These are phyloP conservation scores for Brachypteracias leptosomus DNA, from an alignment of 2,113 vertebrate species.

Conservation along the genomic window DNA sequence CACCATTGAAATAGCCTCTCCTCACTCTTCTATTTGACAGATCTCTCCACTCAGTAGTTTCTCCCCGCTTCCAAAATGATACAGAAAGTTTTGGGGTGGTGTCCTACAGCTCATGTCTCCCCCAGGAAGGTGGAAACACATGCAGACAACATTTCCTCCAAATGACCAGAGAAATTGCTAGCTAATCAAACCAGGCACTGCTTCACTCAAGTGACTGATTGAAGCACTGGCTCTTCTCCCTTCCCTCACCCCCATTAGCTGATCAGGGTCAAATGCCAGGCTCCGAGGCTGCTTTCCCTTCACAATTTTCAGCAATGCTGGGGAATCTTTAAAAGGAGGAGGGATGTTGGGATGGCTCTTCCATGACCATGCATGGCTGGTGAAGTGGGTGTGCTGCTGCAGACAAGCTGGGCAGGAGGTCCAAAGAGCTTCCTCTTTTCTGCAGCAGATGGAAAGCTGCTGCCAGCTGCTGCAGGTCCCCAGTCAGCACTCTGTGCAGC, in stretches of 20 bases:
- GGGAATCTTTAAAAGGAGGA: background rate
- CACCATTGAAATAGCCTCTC: background rate
- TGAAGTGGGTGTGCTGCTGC: background rate
- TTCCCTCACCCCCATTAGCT: background rate
- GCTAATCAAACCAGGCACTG: background rate
- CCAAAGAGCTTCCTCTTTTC: background rate
- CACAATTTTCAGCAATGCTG: background rate
- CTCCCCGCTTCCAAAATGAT: background rate
- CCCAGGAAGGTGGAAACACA: background rate
- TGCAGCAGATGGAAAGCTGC: background rate
- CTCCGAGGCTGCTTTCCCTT: background rate
- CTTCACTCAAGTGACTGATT: conserved; percentile 10
- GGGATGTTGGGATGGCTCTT: background rate
- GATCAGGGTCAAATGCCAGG: conserved; percentile 4
- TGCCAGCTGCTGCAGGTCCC: conserved; percentile 28
- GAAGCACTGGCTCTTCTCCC: background rate
- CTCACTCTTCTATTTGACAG: background rate
- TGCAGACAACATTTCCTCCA: background rate
- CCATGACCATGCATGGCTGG: background rate
- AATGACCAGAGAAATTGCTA: background rate
- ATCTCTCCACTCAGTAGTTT: background rate
- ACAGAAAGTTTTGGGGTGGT: background rate
- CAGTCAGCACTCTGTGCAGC: conserved; percentile 5
- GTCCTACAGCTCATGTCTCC: background rate
- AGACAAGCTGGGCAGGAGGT: background rate